Percentiles rank a stretch among this genome's conserved stretches.
Evolutionary conservation across 1,140 invertebrate species (phyloP).

Genomic region (Hylaeus volcanicus): DNA sequence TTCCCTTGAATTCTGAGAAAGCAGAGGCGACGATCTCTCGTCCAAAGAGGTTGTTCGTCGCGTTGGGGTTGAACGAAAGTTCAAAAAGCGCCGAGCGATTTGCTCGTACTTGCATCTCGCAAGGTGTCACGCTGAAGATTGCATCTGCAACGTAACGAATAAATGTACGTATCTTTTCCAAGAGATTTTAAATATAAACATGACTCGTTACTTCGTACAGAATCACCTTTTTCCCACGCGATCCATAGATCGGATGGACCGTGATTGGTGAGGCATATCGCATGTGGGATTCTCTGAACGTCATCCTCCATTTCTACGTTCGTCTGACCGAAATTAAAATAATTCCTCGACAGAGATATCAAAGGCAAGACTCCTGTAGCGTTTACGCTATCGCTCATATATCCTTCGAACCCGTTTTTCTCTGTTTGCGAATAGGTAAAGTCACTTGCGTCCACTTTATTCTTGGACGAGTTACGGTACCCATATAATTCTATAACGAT

Average conservation of each 20-base stretch:
- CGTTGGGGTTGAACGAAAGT: constrained; percentile 63
- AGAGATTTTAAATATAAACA: too few relatives aligned
- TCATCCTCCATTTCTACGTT: constrained; percentile 33
- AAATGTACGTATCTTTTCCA: too few relatives aligned
- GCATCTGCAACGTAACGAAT: constrained; percentile 43
- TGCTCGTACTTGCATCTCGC: constrained; percentile 29
- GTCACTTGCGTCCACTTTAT: neutral
- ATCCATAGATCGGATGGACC: constrained; percentile 52
- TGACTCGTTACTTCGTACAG: neutral
- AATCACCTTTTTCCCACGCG: constrained; percentile 65
- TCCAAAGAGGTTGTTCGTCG: constrained; percentile 52
- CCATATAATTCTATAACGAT: constrained; percentile 71
- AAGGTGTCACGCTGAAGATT: constrained; percentile 64
- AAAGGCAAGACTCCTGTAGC: constrained; percentile 35
- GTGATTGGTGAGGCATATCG: constrained; percentile 68
- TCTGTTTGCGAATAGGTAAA: constrained; percentile 37
- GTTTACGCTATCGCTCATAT: constrained; percentile 59
- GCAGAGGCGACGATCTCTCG: constrained; percentile 55
- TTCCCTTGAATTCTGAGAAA: constrained; percentile 20
- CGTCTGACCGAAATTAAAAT: constrained; percentile 65
- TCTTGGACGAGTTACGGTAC: constrained; percentile 33
- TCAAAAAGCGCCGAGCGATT: constrained; percentile 64
- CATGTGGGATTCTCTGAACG: constrained; percentile 45
- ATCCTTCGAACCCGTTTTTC: constrained; percentile 60
- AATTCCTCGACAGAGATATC: constrained; percentile 65